phyloP scores from a whole-genome alignment of 1,140 invertebrate genomes.

The Eumeta japonica region DNA sequence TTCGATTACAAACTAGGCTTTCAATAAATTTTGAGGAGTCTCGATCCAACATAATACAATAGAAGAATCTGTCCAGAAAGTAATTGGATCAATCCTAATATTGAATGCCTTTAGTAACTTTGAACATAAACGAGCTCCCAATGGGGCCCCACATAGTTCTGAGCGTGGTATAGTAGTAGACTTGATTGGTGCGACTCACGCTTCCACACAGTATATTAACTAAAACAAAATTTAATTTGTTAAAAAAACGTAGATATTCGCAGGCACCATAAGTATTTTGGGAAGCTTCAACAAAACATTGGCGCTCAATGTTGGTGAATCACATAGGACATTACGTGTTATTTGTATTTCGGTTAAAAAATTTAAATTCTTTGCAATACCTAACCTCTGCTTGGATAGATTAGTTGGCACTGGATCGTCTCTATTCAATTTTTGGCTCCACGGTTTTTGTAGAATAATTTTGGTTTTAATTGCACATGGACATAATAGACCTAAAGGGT shows the following conservation, averaged over 20 bases:
- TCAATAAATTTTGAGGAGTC: slow-evolving; percentile 2
- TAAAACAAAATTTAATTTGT: slow-evolving; percentile 6
- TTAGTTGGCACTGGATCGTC: no score
- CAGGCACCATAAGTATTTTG: slow-evolving; percentile 25
- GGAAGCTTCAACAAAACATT: slow-evolving; percentile 38
- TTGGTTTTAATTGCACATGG: no score
- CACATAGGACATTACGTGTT: no score
- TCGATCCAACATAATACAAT: slow-evolving; percentile 6
- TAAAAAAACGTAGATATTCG: slow-evolving; percentile 25
- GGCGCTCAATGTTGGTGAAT: no score
- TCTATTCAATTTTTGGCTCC: no score
- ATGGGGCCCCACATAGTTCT: slow-evolving; percentile 10
- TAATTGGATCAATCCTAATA: slow-evolving; percentile 8
- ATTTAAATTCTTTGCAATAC: no score
- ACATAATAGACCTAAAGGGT: no score
- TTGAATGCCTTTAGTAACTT: slow-evolving; percentile 9
- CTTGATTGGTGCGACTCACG: slow-evolving; percentile 2
- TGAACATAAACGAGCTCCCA: slow-evolving; percentile 11
- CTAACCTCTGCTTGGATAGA: no score
- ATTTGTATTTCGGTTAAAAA: no score
- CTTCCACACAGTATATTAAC: slow-evolving; percentile 10
- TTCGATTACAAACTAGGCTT: slow-evolving; percentile 6
- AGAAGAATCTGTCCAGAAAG: slow-evolving; percentile 1
- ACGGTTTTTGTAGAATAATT: no score
- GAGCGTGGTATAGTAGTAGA: slow-evolving; percentile 6